These are phyloP conservation scores for Menura novaehollandiae DNA, from an alignment of 2,113 vertebrate genomes.

Conservation along the genomic window DNA sequence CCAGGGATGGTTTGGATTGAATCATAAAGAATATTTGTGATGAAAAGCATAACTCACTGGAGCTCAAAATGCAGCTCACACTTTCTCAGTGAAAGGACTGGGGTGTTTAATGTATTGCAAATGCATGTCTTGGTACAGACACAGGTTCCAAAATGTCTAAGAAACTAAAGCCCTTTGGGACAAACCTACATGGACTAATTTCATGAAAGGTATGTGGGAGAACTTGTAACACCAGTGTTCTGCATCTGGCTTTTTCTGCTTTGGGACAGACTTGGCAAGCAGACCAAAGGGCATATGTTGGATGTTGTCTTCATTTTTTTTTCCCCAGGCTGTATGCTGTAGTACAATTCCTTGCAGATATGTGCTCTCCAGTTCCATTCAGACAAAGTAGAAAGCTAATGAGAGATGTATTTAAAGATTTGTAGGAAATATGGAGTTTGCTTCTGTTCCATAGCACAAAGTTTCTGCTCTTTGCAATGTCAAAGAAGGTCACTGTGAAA, in stretches of 20 bases:
- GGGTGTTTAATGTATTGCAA: neutral
- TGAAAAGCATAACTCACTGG: constrained; percentile 3
- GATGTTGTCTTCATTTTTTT: neutral
- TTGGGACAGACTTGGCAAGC: neutral
- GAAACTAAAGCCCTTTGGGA: neutral
- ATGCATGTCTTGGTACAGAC: neutral
- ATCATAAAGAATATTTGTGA: neutral
- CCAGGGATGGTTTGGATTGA: constrained; percentile 25
- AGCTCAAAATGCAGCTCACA: neutral
- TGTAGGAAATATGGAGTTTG: neutral
- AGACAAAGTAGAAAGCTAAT: neutral
- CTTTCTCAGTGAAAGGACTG: neutral
- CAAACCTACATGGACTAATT: neutral
- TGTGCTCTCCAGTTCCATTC: neutral
- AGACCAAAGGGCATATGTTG: neutral
- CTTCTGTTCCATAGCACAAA: neutral
- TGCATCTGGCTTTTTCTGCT: neutral
- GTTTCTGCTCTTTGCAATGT: neutral
- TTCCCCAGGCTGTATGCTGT: neutral
- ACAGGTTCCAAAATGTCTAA: neutral
- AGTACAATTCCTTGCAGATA: neutral
- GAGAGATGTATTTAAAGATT: neutral
- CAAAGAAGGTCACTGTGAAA: neutral
- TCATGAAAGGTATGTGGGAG: neutral
- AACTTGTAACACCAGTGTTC: neutral